Base-by-base conservation (phyloP, 1,140 invertebrate species). In the Apis florea region DNA sequence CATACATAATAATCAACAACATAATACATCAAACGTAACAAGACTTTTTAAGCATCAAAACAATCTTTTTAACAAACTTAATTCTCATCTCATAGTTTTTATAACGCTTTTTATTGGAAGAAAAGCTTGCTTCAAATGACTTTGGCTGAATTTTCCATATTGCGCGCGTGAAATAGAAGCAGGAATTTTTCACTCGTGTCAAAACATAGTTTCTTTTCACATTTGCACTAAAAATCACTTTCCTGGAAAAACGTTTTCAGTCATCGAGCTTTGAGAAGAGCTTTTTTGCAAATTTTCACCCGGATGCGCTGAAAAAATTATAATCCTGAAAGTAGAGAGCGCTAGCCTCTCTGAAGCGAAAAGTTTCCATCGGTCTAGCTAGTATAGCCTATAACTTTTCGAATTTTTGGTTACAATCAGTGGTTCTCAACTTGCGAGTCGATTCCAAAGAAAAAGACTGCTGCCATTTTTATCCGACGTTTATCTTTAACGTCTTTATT, bases 251-350 rank as follows among this genome's bases (percentile, higher is more conserved):
- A n/a, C 10, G 19, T 40, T 53, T 26, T 17, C 10, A 31, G 51
- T 17, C 19, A 24, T 31, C 10, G 40, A 6, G 19, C 49, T 26
- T 5, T 12, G 47, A 51, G 47, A 12, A 15, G 3, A 15, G 19
- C 59, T 19, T 11, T 66, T 40, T 51, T 26, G 49, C 17, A 24
- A 80, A 66, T 74, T 74, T 74, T 58, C 24, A 40, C 4, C 11
- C 6, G 6, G 69, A 24, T 21, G n/a, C 47, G 21, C 6, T 15
- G 17, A 49, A 56, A 63, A 54, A 70, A 71, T 79, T n/a, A 70
- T 79, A 72, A 79, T 79, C 70, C 69, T 11, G 2, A 53, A 53
- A 63, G 68, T 31, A 24, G 47, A 17, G 13, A 58, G 58, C 31
- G 59, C 40, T 51, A 47, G 11, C 26, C 26, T 21, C 59, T n/a